A percentile compares a stretch with the other conserved stretches of the same genome.
phyloP scores from a whole-genome alignment of 2,888 invertebrate species.

The Agrochola circellaris region DNA sequence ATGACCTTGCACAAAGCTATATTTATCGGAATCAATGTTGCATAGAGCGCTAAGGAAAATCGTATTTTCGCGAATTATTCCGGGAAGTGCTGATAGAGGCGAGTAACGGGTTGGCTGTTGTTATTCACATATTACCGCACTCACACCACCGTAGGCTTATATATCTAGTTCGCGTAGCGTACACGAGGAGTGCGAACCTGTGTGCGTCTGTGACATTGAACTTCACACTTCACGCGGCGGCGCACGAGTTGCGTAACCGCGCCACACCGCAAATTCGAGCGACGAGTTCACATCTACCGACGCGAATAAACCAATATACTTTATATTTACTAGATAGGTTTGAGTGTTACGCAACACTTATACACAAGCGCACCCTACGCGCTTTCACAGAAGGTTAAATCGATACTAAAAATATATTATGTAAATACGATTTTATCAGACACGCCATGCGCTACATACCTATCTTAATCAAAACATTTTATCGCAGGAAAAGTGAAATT shows the following conservation, averaged over 20 bases:
- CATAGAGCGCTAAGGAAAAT: slow-evolving; percentile 79
- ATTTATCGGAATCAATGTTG: slow-evolving; percentile 77
- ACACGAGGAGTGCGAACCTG: slow-evolving; percentile 66
- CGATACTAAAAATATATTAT: slow-evolving; percentile 33
- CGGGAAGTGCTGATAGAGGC: slow-evolving; percentile 88
- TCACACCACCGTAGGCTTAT: slow-evolving; percentile 70
- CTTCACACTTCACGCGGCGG: slow-evolving; percentile 89
- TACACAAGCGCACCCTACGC: slow-evolving; percentile 11
- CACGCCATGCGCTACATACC: background rate
- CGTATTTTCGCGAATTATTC: slow-evolving; percentile 87
- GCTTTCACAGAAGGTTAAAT: slow-evolving; percentile 46
- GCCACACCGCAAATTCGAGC: slow-evolving; percentile 62
- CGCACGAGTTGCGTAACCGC: slow-evolving; percentile 87
- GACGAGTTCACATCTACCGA: slow-evolving; percentile 67
- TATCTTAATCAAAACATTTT: background rate
- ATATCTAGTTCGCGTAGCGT: slow-evolving; percentile 67
- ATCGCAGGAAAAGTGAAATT: background rate
- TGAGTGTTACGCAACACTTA: slow-evolving; percentile 49
- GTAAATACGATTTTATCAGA: slow-evolving; percentile 3
- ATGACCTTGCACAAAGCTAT: slow-evolving; percentile 86
- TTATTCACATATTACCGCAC: slow-evolving; percentile 83
- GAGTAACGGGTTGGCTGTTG: slow-evolving; percentile 88
- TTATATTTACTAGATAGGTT: slow-evolving; percentile 57
- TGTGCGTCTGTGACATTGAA: slow-evolving; percentile 89
- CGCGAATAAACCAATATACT: slow-evolving; percentile 59